These are phyloP conservation scores for Pygoscelis antarcticus DNA, from an alignment of 2,113 vertebrate genomes.

Conservation along the genomic window DNA sequence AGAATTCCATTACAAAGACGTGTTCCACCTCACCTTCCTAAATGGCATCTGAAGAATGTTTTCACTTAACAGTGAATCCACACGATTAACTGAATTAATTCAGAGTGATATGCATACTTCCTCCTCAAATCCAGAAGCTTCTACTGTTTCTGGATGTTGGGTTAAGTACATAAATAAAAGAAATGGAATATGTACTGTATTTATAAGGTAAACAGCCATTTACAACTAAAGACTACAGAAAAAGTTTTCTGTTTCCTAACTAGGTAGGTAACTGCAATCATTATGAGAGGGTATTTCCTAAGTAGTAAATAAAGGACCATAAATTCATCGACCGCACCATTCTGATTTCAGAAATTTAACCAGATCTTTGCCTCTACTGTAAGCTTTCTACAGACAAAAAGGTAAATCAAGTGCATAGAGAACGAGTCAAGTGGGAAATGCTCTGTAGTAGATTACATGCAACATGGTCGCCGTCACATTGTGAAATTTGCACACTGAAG, in stretches of 20 bases:
- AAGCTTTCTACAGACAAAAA: background rate
- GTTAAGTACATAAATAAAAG: background rate
- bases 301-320: background rate
- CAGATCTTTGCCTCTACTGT: background rate
- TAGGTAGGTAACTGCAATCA: background rate
- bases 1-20: background rate
- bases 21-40: background rate
- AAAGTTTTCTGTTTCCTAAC: background rate
- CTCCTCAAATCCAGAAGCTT: background rate
- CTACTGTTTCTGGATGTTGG: background rate
- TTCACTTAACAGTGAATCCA: background rate
- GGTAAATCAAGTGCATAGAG: background rate
- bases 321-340: background rate
- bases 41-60: background rate
- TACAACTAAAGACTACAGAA: background rate
- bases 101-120: background rate
- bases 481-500: background rate
- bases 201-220: background rate
- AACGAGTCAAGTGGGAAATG: background rate
- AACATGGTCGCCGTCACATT: fast-evolving
- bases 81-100: background rate
- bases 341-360: background rate
- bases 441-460: fast-evolving
- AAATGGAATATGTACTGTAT: background rate
- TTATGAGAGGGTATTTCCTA: background rate